These are phyloP conservation scores for Acyrthosiphon pisum DNA, from an alignment of 1,140 invertebrate species.

Conservation along the genomic window DNA sequence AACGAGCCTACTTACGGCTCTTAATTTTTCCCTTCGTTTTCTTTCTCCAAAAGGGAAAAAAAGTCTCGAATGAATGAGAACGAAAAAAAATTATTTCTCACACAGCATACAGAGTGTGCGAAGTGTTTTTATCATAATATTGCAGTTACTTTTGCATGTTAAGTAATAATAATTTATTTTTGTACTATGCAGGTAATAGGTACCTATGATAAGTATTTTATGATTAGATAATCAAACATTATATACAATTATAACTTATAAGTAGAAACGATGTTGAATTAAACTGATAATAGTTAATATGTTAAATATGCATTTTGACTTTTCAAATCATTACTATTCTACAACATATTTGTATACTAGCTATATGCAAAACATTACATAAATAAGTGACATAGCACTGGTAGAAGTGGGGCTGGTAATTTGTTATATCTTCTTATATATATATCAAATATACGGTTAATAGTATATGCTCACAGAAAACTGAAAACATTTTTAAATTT, in stretches of 20 bases:
- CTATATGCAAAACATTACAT: no score
- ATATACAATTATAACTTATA: no score
- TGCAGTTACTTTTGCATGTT: not conserved
- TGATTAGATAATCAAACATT: no score
- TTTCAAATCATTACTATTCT: no score
- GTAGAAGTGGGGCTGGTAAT: no score
- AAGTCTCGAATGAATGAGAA: not conserved
- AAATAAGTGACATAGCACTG: no score
- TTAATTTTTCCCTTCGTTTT: conserved; percentile 20
- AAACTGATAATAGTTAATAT: no score
- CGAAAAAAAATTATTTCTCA: not conserved
- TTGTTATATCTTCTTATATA: no score
- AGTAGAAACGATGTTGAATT: no score
- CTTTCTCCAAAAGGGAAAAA: not conserved
- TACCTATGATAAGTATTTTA: no score
- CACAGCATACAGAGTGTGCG: not conserved
- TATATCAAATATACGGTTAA: not conserved
- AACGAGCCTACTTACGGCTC: conserved; percentile 4
- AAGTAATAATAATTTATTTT: not conserved
- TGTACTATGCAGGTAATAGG: not conserved
- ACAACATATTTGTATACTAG: no score
- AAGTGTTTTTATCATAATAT: not conserved
- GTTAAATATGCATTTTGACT: no score
- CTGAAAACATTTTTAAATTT: not conserved
- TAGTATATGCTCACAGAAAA: not conserved